Conservation (phyloP, 1,140 invertebrate genomes). For the Acromyrmex charruanus region DNA sequence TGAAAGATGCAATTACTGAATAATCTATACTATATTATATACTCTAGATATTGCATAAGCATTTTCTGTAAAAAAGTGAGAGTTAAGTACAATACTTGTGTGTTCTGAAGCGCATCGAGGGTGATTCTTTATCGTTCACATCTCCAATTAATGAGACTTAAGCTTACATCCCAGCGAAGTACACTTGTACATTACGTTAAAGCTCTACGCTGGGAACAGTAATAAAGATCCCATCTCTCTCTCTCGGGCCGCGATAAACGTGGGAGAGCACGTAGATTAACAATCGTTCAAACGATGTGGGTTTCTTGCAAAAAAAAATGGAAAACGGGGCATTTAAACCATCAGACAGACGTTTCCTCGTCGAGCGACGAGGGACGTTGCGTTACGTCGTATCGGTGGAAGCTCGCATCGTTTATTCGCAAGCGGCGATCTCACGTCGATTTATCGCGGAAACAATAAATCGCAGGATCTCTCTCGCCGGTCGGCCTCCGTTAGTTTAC, state of each 20-base stretch:
- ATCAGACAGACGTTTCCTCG: conserved; percentile 5
- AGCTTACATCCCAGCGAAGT: conserved; percentile 25
- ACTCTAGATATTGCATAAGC: background rate
- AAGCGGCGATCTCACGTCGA: conserved; percentile 53
- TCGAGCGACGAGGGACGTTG: conserved; percentile 33
- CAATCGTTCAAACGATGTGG: conserved; percentile 32
- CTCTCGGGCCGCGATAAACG: conserved; percentile 40
- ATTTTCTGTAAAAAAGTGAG: background rate
- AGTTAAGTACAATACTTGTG: background rate
- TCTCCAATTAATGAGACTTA: conserved; percentile 47
- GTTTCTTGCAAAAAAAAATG: background rate
- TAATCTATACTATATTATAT: background rate
- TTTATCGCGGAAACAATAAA: conserved; percentile 72
- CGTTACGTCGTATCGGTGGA: conserved; percentile 42
- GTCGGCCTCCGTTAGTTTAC: conserved; percentile 23
- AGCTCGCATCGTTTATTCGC: conserved; percentile 59
- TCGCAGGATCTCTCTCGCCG: conserved; percentile 44
- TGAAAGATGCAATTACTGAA: background rate
- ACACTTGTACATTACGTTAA: conserved; percentile 31
- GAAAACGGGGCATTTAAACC: conserved; percentile 7
- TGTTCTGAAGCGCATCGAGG: background rate
- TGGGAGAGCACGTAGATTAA: conserved; percentile 54
- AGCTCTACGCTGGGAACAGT: background rate
- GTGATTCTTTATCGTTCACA: conserved; percentile 40
- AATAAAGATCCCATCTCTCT: conserved; percentile 45